phyloP scores from a whole-genome alignment of 35 echinoderm and acorn worm species.

The Holothuria glaberrima region DNA sequence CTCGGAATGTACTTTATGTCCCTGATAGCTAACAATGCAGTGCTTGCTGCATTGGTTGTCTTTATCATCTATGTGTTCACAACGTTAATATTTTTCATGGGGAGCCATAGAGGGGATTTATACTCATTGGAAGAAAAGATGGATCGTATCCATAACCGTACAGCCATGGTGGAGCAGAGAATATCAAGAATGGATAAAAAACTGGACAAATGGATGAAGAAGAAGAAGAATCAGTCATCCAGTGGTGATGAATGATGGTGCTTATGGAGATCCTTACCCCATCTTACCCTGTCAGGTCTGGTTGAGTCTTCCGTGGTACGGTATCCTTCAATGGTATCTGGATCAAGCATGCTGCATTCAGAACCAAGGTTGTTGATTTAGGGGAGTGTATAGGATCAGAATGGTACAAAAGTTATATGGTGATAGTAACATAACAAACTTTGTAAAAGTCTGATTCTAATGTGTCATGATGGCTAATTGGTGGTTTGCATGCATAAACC shows the following conservation, averaged over 20 bases:
- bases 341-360: too few relatives aligned
- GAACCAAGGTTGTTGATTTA: too few relatives aligned
- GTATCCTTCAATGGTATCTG: too few relatives aligned
- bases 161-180: background rate
- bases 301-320: too few relatives aligned
- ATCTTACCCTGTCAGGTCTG: too few relatives aligned
- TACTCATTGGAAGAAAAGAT: constrained; percentile 53
- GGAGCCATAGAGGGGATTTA: background rate
- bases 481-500: too few relatives aligned
- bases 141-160: constrained; percentile 17
- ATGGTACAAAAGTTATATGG: too few relatives aligned
- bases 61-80: constrained; percentile 50
- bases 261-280: background rate
- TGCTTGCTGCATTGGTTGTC: constrained; percentile 39
- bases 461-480: too few relatives aligned
- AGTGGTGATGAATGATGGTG: constrained; percentile 40
- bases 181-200: constrained; percentile 47
- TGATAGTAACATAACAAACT: too few relatives aligned
- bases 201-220: constrained; percentile 47
- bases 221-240: constrained; percentile 22
- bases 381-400: too few relatives aligned
- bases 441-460: too few relatives aligned
- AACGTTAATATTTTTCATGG: constrained; percentile 43
- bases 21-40: constrained; percentile 55
- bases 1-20: constrained; percentile 65